phyloP scores from a whole-genome alignment of 2,888 invertebrate genomes.

The Spilosoma lubricipeda region DNA sequence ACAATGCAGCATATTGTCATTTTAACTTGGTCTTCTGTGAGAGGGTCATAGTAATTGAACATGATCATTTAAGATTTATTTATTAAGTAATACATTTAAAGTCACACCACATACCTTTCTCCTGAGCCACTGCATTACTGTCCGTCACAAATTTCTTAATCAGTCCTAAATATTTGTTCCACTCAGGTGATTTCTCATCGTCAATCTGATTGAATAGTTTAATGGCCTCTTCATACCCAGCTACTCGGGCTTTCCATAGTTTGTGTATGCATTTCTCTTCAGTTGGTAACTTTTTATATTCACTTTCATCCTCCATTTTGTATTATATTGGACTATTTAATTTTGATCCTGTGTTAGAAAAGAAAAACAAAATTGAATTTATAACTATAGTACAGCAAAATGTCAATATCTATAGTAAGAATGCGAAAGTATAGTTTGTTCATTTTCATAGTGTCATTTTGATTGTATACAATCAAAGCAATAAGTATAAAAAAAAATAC shows the following conservation, averaged over 20 bases:
- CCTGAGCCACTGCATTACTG: conserved; percentile 97
- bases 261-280: conserved; percentile 98
- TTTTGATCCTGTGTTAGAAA: conserved; percentile 34
- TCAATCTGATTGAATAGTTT: conserved; percentile 95
- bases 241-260: conserved; percentile 97
- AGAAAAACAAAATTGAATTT: not conserved
- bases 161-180: conserved; percentile 95
- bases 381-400: not conserved
- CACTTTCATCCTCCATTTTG: conserved; percentile 94
- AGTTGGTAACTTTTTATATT: conserved; percentile 94
- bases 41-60: too few species aligned
- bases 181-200: conserved; percentile 97
- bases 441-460: too few species aligned
- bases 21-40: too few species aligned
- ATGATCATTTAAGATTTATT: too few species aligned
- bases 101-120: conserved; percentile 92
- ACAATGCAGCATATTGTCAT: too few species aligned
- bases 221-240: conserved; percentile 97
- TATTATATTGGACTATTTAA: conserved; percentile 48
- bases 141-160: conserved; percentile 98
- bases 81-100: too few species aligned
- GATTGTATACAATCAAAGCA: too few species aligned
- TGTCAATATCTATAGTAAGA: too few species aligned
- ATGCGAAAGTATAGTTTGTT: too few species aligned
- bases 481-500: too few species aligned